Evolutionary conservation across 2,113 vertebrate genomes (phyloP).

Genomic region (Athene noctua): DNA sequence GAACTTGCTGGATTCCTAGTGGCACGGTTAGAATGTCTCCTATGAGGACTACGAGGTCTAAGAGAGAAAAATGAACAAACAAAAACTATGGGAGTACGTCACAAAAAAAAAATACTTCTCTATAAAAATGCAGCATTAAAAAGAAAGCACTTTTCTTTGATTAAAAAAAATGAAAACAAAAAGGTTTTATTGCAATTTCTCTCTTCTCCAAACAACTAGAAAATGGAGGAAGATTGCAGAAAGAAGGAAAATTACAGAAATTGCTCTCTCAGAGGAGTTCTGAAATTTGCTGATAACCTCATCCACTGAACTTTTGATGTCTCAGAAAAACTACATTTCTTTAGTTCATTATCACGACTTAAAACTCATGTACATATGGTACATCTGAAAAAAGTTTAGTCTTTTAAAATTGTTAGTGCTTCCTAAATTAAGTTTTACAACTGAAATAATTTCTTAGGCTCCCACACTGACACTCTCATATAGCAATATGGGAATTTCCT

Average conservation of each 20-base stretch:
- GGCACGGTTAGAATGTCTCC: conserved; percentile 77
- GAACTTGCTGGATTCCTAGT: conserved; percentile 76
- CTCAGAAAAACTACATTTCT: not conserved
- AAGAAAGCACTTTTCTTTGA: not conserved
- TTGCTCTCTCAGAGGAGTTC: not conserved
- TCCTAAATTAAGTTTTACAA: not conserved
- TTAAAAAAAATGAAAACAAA: not conserved
- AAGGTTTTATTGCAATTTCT: not conserved
- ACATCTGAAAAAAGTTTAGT: not conserved
- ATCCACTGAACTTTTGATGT: not conserved
- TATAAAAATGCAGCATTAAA: not conserved
- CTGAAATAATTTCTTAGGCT: not conserved
- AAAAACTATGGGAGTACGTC: not conserved
- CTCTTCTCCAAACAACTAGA: not conserved
- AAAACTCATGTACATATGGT: not conserved
- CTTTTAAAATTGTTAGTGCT: not conserved
- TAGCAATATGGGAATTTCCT: not conserved
- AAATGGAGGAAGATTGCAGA: not conserved
- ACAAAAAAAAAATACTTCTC: not conserved
- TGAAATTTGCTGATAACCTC: not conserved
- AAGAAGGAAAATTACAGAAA: not conserved
- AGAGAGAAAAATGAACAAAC: not conserved
- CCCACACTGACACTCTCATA: too few relatives aligned
- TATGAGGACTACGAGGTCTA: conserved; percentile 86
- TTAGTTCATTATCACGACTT: not conserved